A percentile compares a stretch with the other conserved stretches of the same genome.
phyloP scores from a whole-genome alignment of 2,113 vertebrate species.

The Xiphophorus maculatus region DNA sequence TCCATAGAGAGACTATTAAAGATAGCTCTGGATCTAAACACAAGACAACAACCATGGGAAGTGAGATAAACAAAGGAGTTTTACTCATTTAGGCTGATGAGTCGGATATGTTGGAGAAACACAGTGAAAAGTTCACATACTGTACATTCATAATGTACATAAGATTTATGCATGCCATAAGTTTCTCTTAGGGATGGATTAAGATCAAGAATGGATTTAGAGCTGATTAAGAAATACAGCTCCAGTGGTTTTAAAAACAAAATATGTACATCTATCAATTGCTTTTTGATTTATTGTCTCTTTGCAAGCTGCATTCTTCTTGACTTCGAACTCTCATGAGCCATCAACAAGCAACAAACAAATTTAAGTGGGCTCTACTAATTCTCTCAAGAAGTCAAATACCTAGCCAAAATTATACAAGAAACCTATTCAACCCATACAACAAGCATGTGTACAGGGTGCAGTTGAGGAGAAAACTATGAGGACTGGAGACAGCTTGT shows the following conservation, averaged over 20 bases:
- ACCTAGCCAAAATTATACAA: background rate
- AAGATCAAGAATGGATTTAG: background rate
- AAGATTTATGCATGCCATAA: background rate
- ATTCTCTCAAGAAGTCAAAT: background rate
- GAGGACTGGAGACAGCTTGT: background rate
- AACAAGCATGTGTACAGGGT: background rate
- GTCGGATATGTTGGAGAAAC: background rate
- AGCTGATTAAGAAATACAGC: background rate
- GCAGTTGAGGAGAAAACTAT: background rate
- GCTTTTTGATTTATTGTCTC: background rate
- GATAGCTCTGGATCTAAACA: conserved; percentile 87
- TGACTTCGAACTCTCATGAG: too few relatives aligned
- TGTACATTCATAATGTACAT: background rate
- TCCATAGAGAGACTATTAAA: conserved; percentile 92
- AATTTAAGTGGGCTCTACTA: too few relatives aligned
- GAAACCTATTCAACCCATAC: background rate
- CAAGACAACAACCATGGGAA: conserved; percentile 4
- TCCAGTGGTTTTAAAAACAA: background rate
- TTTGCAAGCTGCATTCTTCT: too few relatives aligned
- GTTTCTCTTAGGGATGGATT: background rate
- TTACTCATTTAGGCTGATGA: background rate
- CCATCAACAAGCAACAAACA: too few relatives aligned
- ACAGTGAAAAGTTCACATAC: background rate
- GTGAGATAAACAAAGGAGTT: conserved; percentile 1
- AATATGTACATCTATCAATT: background rate